Percentiles rank a stretch among this genome's conserved stretches.
Conservation (phyloP, 1,140 invertebrate species). For the Spodoptera frugiperda region DNA sequence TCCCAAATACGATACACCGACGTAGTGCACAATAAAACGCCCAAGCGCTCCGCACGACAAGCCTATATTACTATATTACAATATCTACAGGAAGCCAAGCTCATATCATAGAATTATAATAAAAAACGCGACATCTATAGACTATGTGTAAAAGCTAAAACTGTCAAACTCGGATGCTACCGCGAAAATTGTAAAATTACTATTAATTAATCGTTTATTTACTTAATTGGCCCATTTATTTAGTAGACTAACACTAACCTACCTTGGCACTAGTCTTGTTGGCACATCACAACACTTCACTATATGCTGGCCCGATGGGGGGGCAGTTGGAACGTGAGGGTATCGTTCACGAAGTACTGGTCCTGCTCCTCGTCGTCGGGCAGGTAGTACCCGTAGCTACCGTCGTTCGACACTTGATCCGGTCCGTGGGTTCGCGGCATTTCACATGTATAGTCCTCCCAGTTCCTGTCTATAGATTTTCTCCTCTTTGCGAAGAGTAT, state of each 20-base stretch:
- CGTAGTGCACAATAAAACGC: slow-evolving; percentile 42
- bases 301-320: slow-evolving; percentile 83
- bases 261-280: slow-evolving; percentile 59
- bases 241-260: slow-evolving; percentile 61
- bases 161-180: slow-evolving; percentile 61
- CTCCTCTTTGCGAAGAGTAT: slow-evolving; percentile 82
- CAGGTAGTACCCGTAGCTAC: slow-evolving; percentile 83
- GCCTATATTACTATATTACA: slow-evolving; percentile 56
- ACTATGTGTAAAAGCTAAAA: slow-evolving; percentile 79
- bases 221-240: slow-evolving; percentile 80
- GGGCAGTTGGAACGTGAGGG: slow-evolving; percentile 79
- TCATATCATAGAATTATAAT: slow-evolving; percentile 58
- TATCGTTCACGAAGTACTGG: slow-evolving; percentile 81
- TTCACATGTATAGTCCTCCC: slow-evolving; percentile 69
- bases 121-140: slow-evolving; percentile 60
- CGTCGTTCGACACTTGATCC: slow-evolving; percentile 81
- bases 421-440: slow-evolving; percentile 61
- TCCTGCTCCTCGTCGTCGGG: slow-evolving; percentile 79
- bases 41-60: slow-evolving; percentile 38
- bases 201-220: slow-evolving; percentile 60
- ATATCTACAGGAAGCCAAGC: slow-evolving; percentile 66
- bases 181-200: slow-evolving; percentile 61
- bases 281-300: slow-evolving; percentile 56
- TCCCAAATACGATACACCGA: not conserved
- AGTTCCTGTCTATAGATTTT: slow-evolving; percentile 79